phyloP scores from a whole-genome alignment of 2,797 vertebrate species.

The Gymnothorax reevesii region DNA sequence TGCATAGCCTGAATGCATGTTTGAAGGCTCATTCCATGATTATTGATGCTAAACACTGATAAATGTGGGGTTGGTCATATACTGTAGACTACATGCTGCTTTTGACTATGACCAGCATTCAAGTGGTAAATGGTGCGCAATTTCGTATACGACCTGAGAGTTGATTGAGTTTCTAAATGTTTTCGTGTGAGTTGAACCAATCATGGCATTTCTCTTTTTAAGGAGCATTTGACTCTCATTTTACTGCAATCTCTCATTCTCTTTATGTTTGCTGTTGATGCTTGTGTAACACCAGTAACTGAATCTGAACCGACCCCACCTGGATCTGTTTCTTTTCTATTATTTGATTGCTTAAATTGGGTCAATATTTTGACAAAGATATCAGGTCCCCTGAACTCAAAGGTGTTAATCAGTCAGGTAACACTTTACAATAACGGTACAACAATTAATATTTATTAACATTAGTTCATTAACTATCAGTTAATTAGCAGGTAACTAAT shows the following conservation, averaged over 20 bases:
- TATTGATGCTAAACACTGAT: too few relatives aligned
- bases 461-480: too few relatives aligned
- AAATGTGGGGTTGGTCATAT: too few relatives aligned
- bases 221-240: not conserved
- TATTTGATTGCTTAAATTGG: not conserved
- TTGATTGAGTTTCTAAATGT: not conserved
- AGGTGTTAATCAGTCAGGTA: not conserved
- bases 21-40: too few relatives aligned
- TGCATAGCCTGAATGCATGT: too few relatives aligned
- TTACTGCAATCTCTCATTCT: not conserved
- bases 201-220: not conserved
- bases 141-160: too few relatives aligned
- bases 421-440: too few relatives aligned
- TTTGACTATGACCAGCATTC: too few relatives aligned
- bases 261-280: not conserved
- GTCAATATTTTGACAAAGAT: constrained; percentile 7
- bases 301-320: not conserved
- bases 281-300: not conserved
- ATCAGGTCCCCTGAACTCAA: not conserved
- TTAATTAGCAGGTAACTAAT: too few relatives aligned
- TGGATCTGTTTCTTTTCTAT: not conserved
- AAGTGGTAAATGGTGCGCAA: too few relatives aligned
- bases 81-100: too few relatives aligned
- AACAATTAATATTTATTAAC: too few relatives aligned
- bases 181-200: not conserved